Percentiles rank a stretch among this genome's conserved stretches.
These are phyloP conservation scores for Anseranas semipalmata DNA, from an alignment of 2,113 vertebrate genomes.

Conservation along the genomic window DNA sequence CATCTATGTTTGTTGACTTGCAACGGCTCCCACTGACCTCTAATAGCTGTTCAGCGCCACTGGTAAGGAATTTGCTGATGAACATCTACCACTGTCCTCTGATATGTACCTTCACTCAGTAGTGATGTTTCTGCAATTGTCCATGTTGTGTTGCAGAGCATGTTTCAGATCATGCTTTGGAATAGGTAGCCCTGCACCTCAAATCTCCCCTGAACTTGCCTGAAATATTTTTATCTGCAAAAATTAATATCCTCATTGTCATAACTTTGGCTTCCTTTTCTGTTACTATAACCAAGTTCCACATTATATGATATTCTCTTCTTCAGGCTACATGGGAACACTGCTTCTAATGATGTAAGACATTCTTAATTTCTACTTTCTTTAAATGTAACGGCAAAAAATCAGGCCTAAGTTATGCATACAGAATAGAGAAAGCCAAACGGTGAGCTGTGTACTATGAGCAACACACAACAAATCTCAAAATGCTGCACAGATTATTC, in stretches of 20 bases:
- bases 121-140: not conserved
- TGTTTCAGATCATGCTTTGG: not conserved
- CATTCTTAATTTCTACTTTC: not conserved
- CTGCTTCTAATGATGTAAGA: not conserved
- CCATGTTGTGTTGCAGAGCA: rapidly evolving
- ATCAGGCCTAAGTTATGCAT: not conserved
- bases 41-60: not conserved
- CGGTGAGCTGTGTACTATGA: not conserved
- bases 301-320: not conserved
- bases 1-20: not conserved
- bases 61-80: not conserved
- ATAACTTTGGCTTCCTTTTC: not conserved
- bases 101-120: not conserved
- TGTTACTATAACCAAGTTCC: not conserved
- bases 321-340: not conserved
- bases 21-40: not conserved
- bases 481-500: not conserved
- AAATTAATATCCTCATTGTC: not conserved
- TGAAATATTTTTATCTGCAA: not conserved
- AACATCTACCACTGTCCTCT: too few relatives aligned
- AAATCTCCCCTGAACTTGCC: not conserved
- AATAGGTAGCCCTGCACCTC: not conserved
- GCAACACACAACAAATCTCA: rapidly evolving
- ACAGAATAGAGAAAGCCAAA: not conserved
- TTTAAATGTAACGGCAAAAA: not conserved